Evolutionary conservation across 2,888 invertebrate genomes (phyloP), one percentile per base, ranked within the genome.

Genomic region (Opisthograptis luteolata): DNA sequence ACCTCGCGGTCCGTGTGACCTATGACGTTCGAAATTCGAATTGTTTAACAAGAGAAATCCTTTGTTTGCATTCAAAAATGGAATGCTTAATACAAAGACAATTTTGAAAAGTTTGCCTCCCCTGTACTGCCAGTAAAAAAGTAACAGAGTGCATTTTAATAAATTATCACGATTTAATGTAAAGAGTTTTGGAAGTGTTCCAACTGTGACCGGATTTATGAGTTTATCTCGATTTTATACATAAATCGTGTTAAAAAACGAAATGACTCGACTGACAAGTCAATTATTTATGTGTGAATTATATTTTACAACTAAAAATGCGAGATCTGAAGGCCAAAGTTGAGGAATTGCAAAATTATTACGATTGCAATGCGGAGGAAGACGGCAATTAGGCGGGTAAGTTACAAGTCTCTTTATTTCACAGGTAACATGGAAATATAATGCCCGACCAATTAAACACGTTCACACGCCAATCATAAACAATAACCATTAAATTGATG

Each of bases 401-500:
- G 22, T 40, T 35, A 40, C 34, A 27, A 15, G 30, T 41, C 66
- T 62, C 56, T 57, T 58, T 46, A 60, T 37, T 47, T 48, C 39
- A 25, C 42, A 39, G 41, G 48, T 31, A 42, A 13, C 27, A 36
- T 40, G 28, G 24, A 46, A 59, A 70, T 61, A 64, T 61, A 62
- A 65, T 66, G 62, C 57, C 62, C 54, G 57, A 66, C 61, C 72
- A 78, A 76, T 79, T 70, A 73, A 62, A 69, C 66, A 66, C 68
- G 68, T 79, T 84, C 82, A 81, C 85, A 85, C 82, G 81, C 73
- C 75, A 80, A 79, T 80, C 80, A 79, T 76, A 79, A 78, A 80
- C 79, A 79, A 74, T 76, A 74, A 76, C 73, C 77, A 81, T 80
- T 75, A 76, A 75, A 76, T 76, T 71, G 71, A 71, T 63, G 71